A percentile compares a stretch with the other conserved stretches of the same genome.
Evolutionary conservation across 2,888 invertebrate genomes (phyloP).

Genomic region (Galerucella pusilla): DNA sequence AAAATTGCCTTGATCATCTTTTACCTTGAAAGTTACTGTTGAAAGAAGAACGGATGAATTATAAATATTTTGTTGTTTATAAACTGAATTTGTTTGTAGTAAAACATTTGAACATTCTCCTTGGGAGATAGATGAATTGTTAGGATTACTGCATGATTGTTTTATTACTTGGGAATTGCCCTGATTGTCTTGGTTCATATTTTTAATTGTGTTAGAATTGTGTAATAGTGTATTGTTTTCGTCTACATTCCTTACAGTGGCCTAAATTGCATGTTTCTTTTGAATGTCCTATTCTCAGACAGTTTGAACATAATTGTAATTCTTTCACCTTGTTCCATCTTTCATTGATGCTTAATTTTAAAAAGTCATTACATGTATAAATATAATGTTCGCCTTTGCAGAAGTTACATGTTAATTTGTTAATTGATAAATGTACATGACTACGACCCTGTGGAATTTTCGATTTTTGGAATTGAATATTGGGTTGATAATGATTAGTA

Average conservation of each 20-base stretch:
- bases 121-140: no score
- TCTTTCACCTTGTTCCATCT: neutral
- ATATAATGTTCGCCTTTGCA: no score
- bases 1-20: neutral
- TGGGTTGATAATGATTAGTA: no score
- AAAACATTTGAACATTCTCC: no score
- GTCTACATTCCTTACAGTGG: constrained; percentile 12
- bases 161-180: no score
- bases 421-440: no score
- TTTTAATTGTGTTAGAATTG: constrained; percentile 5
- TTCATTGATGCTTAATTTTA: neutral
- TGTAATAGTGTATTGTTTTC: constrained; percentile 3
- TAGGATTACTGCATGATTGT: no score
- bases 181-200: constrained; percentile 5
- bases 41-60: neutral
- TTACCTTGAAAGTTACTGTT: neutral
- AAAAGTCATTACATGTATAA: neutral
- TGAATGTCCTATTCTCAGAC: neutral
- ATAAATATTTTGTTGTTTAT: neutral
- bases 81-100: no score
- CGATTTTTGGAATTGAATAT: no score
- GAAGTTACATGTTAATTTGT: neutral
- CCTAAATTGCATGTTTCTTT: constrained; percentile 10
- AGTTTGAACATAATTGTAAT: neutral
- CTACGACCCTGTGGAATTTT: no score